These are phyloP conservation scores for Rallus crepitans DNA, from an alignment of 2,797 vertebrate species.

Conservation along the genomic window DNA sequence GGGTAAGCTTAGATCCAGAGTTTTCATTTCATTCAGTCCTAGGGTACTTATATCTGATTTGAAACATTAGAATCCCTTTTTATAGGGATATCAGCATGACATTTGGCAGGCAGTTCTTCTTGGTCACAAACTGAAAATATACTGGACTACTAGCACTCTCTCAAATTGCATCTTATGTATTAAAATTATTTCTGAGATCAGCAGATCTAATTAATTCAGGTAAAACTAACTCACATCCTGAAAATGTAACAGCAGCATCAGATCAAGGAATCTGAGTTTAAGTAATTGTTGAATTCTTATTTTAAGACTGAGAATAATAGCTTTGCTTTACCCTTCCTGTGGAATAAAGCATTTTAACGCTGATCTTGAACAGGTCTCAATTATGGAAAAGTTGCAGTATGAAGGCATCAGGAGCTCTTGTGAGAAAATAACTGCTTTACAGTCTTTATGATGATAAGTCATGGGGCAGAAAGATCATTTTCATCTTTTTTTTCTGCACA, in stretches of 20 bases:
- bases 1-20: background rate
- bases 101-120: background rate
- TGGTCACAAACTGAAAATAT: background rate
- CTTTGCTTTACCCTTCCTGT: background rate
- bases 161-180: background rate
- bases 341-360: background rate
- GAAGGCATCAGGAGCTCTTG: background rate
- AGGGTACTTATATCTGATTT: background rate
- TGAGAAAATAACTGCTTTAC: background rate
- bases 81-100: background rate
- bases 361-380: background rate
- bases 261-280: background rate
- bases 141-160: background rate
- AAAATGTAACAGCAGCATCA: background rate
- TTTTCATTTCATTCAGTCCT: background rate
- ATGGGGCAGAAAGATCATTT: background rate
- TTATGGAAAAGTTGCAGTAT: background rate
- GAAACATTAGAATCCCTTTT: background rate
- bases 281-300: background rate
- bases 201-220: background rate
- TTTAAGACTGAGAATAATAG: background rate
- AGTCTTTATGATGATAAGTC: background rate
- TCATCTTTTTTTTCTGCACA: background rate
- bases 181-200: background rate
- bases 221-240: background rate